Base-by-base conservation (phyloP, 2,797 vertebrate genomes). In the Neosalanx taihuensis region DNA sequence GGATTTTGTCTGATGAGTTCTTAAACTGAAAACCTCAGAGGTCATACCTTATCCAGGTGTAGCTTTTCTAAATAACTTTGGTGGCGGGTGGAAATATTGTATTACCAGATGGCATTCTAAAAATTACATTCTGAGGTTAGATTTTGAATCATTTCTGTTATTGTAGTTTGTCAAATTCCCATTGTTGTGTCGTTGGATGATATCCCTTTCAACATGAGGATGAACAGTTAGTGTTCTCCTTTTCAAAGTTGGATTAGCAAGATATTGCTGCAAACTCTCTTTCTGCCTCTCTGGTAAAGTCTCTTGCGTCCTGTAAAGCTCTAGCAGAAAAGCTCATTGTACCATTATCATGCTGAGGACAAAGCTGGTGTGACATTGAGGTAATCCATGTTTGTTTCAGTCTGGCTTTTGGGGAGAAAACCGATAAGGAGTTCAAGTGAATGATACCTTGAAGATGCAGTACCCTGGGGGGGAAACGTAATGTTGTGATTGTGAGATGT, bases 291-390 rank as follows among this genome's bases (percentile, higher is more conserved):
- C 65, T 72, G 67, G 74, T 76, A 86, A 86, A 84, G 37, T 20
- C 17, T n/a, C 81, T 87, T 81, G 79, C 79, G 74, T 83, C 80
- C 76, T 86, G 86, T 83, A 81, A 72, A 84, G 83, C 75, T 81
- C 72, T 82, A 83, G 81, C 73, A 68, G 72, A 79, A 73, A 60
- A 82, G 83, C 84, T 86, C 72, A 72, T 84, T 89, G 79, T 86
- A 80, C 59, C 63, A 46, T 84, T 33, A 83, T 89, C 87, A 86
- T 89, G 73, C 69, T 57, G 29, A 77, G 82, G 86, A 90, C 87
- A 89, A 90, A 88, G 85, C 86, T 82, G 79, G 85, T 69, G 23
- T 88, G 83, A 86, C 87, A 89, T 84, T 83, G 84, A 88, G 83
- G 79, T 88, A 88, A 89, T 89, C 85, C 75, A 1, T 69, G 77